These are phyloP conservation scores for Eilema caniola DNA, from an alignment of 2,888 invertebrate genomes.

Conservation along the genomic window DNA sequence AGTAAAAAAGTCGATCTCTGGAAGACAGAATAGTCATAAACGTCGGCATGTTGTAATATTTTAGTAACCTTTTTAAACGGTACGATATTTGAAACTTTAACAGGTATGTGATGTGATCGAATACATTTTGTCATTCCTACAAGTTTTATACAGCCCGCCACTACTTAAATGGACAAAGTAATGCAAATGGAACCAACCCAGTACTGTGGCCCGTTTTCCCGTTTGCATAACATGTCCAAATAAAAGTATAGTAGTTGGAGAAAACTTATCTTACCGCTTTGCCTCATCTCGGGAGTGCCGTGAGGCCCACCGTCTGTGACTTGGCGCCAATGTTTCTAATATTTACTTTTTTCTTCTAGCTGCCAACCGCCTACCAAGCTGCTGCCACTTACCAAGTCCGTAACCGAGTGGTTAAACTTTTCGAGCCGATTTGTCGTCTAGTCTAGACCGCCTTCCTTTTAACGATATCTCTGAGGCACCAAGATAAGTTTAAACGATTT, in stretches of 20 bases:
- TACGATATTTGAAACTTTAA: too few species aligned
- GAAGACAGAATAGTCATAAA: background rate
- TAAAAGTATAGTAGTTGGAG: background rate
- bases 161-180: too few species aligned
- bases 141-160: too few species aligned
- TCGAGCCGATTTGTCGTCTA: slow-evolving; percentile 12
- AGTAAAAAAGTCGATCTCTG: too few species aligned
- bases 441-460: slow-evolving; percentile 19
- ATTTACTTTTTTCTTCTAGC: background rate
- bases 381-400: background rate
- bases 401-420: slow-evolving; percentile 24
- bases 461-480: slow-evolving; percentile 8
- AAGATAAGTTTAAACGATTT: slow-evolving; percentile 15
- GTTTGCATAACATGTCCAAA: background rate
- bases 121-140: too few species aligned
- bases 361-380: background rate
- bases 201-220: background rate
- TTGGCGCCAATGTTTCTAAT: background rate
- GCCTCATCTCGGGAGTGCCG: background rate
- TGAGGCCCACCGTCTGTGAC: background rate
- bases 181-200: background rate
- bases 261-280: slow-evolving; percentile 2
- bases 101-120: too few species aligned
- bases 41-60: background rate
- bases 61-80: too few species aligned